A percentile compares a stretch with the other conserved stretches of the same genome.
phyloP scores from a whole-genome alignment of 2,113 vertebrate genomes.

The Eolophus roseicapilla region DNA sequence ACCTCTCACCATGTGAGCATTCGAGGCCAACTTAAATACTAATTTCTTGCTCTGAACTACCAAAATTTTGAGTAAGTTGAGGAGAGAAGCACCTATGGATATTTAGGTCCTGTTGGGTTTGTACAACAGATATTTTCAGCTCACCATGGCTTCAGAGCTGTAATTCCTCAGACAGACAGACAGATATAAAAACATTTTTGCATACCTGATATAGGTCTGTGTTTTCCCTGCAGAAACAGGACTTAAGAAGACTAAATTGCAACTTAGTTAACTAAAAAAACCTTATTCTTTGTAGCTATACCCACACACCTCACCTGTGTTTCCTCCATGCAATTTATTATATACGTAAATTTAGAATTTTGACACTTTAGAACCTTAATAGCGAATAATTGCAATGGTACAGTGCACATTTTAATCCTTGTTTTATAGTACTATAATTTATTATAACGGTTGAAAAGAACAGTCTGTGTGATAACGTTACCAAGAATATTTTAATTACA shows the following conservation, averaged over 20 bases:
- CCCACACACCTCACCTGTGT: not conserved
- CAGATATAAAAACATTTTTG: not conserved
- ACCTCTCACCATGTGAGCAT: rapidly evolving
- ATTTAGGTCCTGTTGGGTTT: not conserved
- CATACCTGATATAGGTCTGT: not conserved
- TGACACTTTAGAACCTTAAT: not conserved
- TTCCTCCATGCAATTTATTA: not conserved
- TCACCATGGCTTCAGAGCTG: not conserved
- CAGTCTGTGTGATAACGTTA: not conserved
- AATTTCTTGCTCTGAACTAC: not conserved
- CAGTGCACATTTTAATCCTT: not conserved
- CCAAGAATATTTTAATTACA: constrained; percentile 20
- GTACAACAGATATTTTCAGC: not conserved
- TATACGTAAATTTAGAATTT: not conserved
- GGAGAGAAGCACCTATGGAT: not conserved
- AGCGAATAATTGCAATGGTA: not conserved
- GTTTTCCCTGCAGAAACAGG: not conserved
- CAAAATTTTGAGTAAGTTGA: not conserved
- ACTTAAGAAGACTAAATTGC: not conserved
- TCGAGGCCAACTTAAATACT: not conserved
- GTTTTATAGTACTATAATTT: not conserved
- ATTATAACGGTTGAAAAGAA: not conserved
- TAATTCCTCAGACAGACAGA: not conserved
- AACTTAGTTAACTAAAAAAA: not conserved
- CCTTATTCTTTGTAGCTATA: not conserved